Base-by-base conservation (phyloP, 2,113 vertebrate genomes). In the Phyllopteryx taeniolatus region DNA sequence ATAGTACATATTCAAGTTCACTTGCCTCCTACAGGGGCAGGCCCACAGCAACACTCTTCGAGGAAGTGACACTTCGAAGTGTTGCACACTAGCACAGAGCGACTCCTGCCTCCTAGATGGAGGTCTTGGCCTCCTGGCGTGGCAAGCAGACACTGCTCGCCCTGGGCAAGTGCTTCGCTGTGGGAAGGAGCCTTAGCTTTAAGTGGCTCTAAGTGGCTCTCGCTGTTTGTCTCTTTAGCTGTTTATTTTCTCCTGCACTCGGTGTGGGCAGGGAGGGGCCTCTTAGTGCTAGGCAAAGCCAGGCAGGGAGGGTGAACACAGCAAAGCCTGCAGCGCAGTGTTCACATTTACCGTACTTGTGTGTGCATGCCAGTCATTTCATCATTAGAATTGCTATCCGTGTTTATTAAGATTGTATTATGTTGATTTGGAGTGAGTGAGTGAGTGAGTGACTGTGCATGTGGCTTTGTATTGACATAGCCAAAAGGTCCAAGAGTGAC, bases 121-220 rank as follows among this genome's bases (percentile, higher is more conserved):
- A 33, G 17, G 53, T 57, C 70, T 70, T 56, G 2, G 68, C 84
- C 83, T 84, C 86, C 85, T 84, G 82, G 83, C 68, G 77, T 71
- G 84, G 77, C 80, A 20, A 74, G 71, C 79, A 43, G 84, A 79
- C 81, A 79, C 64, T 77, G 61, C 81, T 77, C 72, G 80, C 88
- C 86, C 81, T 80, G 65, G 87, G 88, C 86, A 88, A 88, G 88
- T 82, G 87, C 83, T 88, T 86, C 87, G 76, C 88, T 68, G 85
- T 88, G 85, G 90, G 90, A 87, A 91, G 88, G 88, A 86, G 85
- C 87, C 90, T 90, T 88, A 88, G 86, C 90, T 90, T 85, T 89
- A 91, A 91, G 88, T 89, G 90, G 83, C 84, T 88, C 86, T 91
- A 91, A 91, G 90, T 91, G 90, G 88, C 85, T 89, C 90, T 90